These are phyloP conservation scores for Maccullochella peelii DNA, from an alignment of 2,113 vertebrate genomes.

Conservation along the genomic window DNA sequence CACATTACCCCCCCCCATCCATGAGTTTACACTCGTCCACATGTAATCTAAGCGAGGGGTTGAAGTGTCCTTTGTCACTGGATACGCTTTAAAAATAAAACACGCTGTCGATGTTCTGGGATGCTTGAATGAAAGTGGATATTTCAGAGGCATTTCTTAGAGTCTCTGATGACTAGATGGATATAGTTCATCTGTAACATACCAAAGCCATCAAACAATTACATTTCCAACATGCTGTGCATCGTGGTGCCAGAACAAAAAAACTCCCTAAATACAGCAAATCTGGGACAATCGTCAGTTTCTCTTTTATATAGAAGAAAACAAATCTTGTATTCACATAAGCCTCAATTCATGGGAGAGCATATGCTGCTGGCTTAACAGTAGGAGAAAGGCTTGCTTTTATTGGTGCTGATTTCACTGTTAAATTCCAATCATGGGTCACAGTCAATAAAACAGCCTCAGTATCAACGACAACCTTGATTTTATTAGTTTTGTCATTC, in stretches of 20 bases:
- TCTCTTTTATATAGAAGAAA: slow-evolving; percentile 20
- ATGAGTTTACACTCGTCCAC: slow-evolving; percentile 80
- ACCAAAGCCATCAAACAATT: slow-evolving; percentile 66
- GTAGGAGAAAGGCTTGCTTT: slow-evolving; percentile 33
- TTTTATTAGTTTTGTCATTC: slow-evolving; percentile 24
- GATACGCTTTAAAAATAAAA: slow-evolving; percentile 94
- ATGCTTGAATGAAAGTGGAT: slow-evolving; percentile 83
- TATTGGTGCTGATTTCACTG: slow-evolving; percentile 60
- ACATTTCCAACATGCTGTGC: slow-evolving; percentile 41
- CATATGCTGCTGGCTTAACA: background rate
- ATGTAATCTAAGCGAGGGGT: slow-evolving; percentile 90
- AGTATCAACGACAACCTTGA: slow-evolving; percentile 51
- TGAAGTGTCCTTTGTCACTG: slow-evolving; percentile 88
- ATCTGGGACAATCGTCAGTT: slow-evolving; percentile 25
- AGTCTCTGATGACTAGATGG: slow-evolving; percentile 72
- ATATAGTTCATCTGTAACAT: slow-evolving; percentile 67
- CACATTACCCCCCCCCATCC: slow-evolving; percentile 78
- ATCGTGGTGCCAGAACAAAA: slow-evolving; percentile 3
- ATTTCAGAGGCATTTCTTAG: slow-evolving; percentile 79
- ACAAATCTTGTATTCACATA: slow-evolving; percentile 10
- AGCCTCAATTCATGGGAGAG: slow-evolving; percentile 22
- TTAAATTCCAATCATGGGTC: slow-evolving; percentile 71
- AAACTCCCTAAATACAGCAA: slow-evolving; percentile 20
- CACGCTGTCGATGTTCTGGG: slow-evolving; percentile 81
- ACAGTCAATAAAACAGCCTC: slow-evolving; percentile 44